Conservation (phyloP, 2,888 invertebrate genomes). For the Diplazon laetatorius region DNA sequence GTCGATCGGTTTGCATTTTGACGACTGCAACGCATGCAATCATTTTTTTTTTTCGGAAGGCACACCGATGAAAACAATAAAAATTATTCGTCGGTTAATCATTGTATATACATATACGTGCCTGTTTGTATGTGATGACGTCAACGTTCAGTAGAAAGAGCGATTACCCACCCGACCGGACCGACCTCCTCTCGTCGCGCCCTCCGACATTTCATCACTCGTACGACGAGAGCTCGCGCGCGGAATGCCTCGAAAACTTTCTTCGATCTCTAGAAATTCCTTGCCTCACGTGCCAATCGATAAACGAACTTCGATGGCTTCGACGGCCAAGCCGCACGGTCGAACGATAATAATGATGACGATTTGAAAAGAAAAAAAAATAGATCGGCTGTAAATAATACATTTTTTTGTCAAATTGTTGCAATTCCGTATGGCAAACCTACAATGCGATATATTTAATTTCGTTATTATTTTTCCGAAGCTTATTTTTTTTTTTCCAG, state of each 20-base stretch:
- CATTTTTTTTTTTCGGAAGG: no score
- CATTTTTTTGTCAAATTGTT: no score
- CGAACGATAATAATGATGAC: slow-evolving; percentile 6
- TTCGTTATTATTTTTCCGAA: slow-evolving; percentile 31
- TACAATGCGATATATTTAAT: background rate
- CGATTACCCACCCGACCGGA: no score
- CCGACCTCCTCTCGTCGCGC: no score
- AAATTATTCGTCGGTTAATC: no score
- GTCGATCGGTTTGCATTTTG: no score
- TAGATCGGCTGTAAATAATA: background rate
- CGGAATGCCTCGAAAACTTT: slow-evolving; percentile 57
- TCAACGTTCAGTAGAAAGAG: no score
- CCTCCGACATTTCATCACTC: slow-evolving; percentile 8
- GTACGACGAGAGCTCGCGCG: slow-evolving; percentile 16
- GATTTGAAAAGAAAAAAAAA: background rate
- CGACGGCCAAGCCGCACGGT: background rate
- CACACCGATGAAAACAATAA: no score
- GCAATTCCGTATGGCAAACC: background rate
- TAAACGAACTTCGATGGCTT: slow-evolving; percentile 32
- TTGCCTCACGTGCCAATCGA: slow-evolving; percentile 56
- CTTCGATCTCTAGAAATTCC: slow-evolving; percentile 64
- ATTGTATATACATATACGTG: no score
- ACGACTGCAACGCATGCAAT: no score
- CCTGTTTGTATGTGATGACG: no score
- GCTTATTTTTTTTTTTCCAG: slow-evolving; percentile 39